Evolutionary conservation across 2,888 invertebrate species (phyloP).

Genomic region (Hirtodrosophila alboralis): DNA sequence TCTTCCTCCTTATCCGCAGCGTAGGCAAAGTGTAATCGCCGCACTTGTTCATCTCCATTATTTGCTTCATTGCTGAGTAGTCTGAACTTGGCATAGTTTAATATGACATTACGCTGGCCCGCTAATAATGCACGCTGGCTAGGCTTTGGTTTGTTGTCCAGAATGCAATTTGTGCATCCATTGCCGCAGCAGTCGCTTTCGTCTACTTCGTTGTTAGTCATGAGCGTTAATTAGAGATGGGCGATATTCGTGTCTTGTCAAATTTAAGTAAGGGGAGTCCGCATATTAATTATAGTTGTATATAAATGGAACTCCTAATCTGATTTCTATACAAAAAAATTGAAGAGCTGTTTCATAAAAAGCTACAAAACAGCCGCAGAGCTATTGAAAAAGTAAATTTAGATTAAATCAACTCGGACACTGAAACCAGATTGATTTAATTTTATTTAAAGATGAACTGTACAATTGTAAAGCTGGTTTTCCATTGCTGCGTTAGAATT

Average conservation of each 20-base stretch:
- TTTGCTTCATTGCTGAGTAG: constrained; percentile 48
- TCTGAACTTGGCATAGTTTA: constrained; percentile 56
- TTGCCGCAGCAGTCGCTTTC: constrained; percentile 83
- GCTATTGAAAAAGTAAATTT: too few relatives aligned
- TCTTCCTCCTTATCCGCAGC: constrained; percentile 9
- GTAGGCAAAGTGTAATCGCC: constrained; percentile 73
- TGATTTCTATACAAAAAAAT: too few relatives aligned
- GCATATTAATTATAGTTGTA: too few relatives aligned
- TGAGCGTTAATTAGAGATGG: constrained; percentile 28
- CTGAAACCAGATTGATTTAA: too few relatives aligned
- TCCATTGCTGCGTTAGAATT: too few relatives aligned
- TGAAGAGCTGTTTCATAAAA: too few relatives aligned
- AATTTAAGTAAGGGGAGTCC: background rate
- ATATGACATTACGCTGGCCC: constrained; percentile 67
- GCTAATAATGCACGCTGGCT: constrained; percentile 42
- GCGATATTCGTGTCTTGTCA: background rate
- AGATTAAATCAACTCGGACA: too few relatives aligned
- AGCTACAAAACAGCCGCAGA: too few relatives aligned
- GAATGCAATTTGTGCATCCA: constrained; percentile 82
- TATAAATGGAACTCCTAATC: too few relatives aligned
- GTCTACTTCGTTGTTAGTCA: constrained; percentile 35
- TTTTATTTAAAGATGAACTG: too few relatives aligned
- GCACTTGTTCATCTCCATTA: constrained; percentile 41
- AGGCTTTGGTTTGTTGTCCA: constrained; percentile 68
- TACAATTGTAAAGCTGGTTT: too few relatives aligned